Percentiles rank a stretch among this genome's conserved stretches.
Conservation (phyloP, 1,140 invertebrate species). For the Cyphomyrmex costatus region DNA sequence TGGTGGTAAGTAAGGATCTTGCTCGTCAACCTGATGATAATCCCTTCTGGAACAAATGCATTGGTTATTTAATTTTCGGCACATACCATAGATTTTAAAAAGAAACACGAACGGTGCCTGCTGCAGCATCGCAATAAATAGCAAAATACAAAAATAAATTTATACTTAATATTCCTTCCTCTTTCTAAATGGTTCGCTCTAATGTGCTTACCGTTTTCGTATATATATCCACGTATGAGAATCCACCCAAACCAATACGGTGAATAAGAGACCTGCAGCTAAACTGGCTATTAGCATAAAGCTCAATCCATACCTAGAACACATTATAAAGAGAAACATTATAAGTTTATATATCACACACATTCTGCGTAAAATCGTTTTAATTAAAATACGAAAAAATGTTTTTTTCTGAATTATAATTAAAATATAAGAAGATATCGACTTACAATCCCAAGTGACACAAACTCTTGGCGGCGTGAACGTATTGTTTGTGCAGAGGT, state of each 20-base stretch:
- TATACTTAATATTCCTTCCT: not conserved
- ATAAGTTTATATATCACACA: conserved; percentile 4
- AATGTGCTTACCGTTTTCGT: conserved; percentile 92
- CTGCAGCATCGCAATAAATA: not conserved
- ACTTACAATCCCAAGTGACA: conserved; percentile 93
- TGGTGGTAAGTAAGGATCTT: conserved; percentile 91
- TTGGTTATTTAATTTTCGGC: not conserved
- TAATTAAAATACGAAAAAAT: not conserved
- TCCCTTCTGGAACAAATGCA: conserved; percentile 89
- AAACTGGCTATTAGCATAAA: conserved; percentile 95
- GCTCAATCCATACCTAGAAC: conserved; percentile 89
- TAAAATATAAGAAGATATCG: conserved; percentile 18
- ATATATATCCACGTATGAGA: conserved; percentile 99
- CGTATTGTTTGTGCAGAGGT: conserved; percentile 92
- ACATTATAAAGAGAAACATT: conserved; percentile 8
- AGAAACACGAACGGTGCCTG: not conserved
- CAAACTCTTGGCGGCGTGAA: conserved; percentile 91
- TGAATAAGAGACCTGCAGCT: conserved; percentile 94
- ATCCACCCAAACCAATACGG: conserved; percentile 96
- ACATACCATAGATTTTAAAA: not conserved
- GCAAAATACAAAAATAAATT: conserved; percentile 4
- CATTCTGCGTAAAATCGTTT: not conserved
- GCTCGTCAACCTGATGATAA: conserved; percentile 91
- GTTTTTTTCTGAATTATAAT: conserved; percentile 27
- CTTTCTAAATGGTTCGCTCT: not conserved